Percentiles rank a stretch among this genome's conserved stretches.
phyloP scores from a whole-genome alignment of 1,140 invertebrate genomes.

The Brachionus rotundiformis region DNA sequence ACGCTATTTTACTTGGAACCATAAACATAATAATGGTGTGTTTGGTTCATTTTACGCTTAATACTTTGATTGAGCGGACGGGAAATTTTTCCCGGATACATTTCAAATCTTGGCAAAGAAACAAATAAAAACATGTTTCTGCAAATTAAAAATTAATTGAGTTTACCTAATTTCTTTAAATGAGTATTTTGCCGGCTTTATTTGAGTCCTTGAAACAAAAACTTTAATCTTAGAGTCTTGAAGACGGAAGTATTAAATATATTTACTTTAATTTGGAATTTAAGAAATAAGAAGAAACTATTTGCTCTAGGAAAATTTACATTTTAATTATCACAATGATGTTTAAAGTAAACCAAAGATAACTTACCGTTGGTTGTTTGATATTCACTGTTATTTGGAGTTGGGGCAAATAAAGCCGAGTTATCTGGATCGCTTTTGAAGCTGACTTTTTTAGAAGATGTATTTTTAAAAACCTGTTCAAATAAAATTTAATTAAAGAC shows the following conservation, averaged over 20 bases:
- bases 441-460: background rate
- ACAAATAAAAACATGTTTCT: constrained; percentile 5
- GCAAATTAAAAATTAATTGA: background rate
- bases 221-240: background rate
- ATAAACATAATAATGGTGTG: constrained; percentile 1
- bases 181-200: background rate
- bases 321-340: constrained; percentile 15
- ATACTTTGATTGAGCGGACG: constrained; percentile 2
- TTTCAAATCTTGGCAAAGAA: constrained; percentile 17
- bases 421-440: background rate
- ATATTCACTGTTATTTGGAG: constrained; percentile 12
- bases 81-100: background rate
- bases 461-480: background rate
- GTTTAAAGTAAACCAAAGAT: background rate
- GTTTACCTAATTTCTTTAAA: constrained; percentile 14
- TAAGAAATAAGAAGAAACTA: background rate
- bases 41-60: background rate
- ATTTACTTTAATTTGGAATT: background rate
- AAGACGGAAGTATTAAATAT: background rate
- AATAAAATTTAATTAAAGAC: constrained; percentile 4
- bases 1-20: background rate
- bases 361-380: background rate
- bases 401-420: constrained; percentile 9
- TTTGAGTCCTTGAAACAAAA: background rate
- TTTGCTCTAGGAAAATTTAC: constrained; percentile 23